Conservation (phyloP, 2,113 vertebrate species). For the Tenebrosternarchus preto region DNA sequence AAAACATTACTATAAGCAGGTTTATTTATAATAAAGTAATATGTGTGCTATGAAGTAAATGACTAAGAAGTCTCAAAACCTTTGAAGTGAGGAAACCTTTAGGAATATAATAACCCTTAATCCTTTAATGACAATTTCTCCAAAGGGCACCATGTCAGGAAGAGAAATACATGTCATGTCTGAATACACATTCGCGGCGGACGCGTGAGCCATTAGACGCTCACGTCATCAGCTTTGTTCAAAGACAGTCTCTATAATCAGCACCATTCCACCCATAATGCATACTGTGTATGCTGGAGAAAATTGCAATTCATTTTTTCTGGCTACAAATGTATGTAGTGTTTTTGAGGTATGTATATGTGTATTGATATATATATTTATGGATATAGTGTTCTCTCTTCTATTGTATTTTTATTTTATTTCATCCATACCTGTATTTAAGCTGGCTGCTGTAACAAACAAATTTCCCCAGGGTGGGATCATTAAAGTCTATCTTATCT, state of each 20-base stretch:
- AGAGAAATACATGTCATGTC: constrained; percentile 33
- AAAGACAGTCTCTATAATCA: constrained; percentile 12
- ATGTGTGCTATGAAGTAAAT: constrained; percentile 6
- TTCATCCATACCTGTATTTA: too few relatives aligned
- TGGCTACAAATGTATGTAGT: too few relatives aligned
- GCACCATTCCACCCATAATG: too few relatives aligned
- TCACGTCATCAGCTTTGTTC: neutral
- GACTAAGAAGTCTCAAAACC: neutral
- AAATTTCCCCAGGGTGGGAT: too few relatives aligned
- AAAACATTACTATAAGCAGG: neutral
- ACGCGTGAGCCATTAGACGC: constrained; percentile 1
- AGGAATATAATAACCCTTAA: neutral
- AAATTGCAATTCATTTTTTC: too few relatives aligned
- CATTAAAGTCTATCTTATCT: too few relatives aligned
- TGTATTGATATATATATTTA: too few relatives aligned
- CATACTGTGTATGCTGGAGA: too few relatives aligned
- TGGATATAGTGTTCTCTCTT: too few relatives aligned
- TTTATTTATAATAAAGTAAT: constrained; percentile 24
- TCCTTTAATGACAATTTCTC: constrained; percentile 1
- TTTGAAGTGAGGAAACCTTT: neutral
- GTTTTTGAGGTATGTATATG: too few relatives aligned
- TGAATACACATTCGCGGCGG: neutral
- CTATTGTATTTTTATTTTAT: too few relatives aligned
- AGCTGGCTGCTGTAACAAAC: too few relatives aligned
- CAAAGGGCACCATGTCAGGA: constrained; percentile 23